Base-by-base conservation (phyloP, 2,113 vertebrate species). In the Haliaeetus leucogaster region DNA sequence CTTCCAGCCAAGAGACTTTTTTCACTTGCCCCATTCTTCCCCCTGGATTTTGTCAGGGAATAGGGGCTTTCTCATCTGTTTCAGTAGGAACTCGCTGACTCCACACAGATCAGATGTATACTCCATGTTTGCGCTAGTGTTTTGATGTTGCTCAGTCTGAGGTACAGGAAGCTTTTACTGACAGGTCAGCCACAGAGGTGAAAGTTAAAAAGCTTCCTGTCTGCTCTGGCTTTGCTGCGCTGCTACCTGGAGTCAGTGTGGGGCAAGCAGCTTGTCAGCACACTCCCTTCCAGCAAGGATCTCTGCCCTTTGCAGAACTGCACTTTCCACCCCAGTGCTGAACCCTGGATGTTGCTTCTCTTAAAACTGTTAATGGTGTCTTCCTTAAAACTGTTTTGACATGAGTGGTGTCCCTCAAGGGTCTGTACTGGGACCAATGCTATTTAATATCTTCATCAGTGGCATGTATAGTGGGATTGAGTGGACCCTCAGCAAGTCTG, bases 171-270 rank as follows among this genome's bases (percentile, higher is more conserved):
- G 74, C 52, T 79, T 82, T 82, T 72, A 26, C 66, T 65, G 80
- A n/a, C 58, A 47, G 74, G 26, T 45, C 76, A 50, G 0, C 45
- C 16, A 2, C 7, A 6, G 30, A 47, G 40, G 20, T 53, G 62
- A 18, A 45, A 16, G 36, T 4, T 53, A 56, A 36, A 36, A 55
- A 58, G 23, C 32, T 82, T 74, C 36, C 61, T 48, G 36, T 18
- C 21, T n/a, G 29, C 52, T 29, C 40, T 53, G 47, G 27, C 50
- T 89, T 81, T 53, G 21, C 70, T 74, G 34, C 1, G 1, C 68
- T 36, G 40, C 38, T 53, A 36, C 32, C 29, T 21, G 0, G 1
- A 47, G 56, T 19, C 43, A 6, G 2, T 2, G 0, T 17, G 16
- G 32, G 63, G 25, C 42, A 16, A 3, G 63, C 59, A 48, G 61